Percentiles rank a stretch among this genome's conserved stretches.
These are phyloP conservation scores for Zygothrica quintamaculata DNA, from an alignment of 2,888 invertebrate genomes.

Conservation along the genomic window DNA sequence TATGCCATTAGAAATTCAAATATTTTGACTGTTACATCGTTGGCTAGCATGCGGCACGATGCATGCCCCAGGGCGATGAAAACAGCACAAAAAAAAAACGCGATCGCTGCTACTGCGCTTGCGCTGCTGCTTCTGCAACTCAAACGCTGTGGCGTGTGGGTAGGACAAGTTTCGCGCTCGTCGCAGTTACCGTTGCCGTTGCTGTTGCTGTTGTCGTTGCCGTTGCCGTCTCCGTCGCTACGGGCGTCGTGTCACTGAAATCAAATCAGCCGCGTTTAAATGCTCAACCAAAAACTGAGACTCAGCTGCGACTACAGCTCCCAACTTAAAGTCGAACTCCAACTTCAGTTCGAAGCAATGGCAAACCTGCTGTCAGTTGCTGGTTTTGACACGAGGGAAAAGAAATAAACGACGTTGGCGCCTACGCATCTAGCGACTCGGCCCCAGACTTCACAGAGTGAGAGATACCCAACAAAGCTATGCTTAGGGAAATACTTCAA, in stretches of 20 bases:
- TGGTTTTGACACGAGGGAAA: slow-evolving; percentile 73
- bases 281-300: slow-evolving; percentile 75
- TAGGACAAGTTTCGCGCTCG: slow-evolving; percentile 55
- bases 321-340: slow-evolving; percentile 31
- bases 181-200: slow-evolving; percentile 17
- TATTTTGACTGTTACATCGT: slow-evolving; percentile 74
- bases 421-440: slow-evolving; percentile 67
- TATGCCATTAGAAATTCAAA: slow-evolving; percentile 79
- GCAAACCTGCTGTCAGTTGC: slow-evolving; percentile 80
- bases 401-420: slow-evolving; percentile 71
- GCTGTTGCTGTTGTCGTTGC: slow-evolving; percentile 22
- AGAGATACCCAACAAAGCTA: slow-evolving; percentile 58
- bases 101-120: slow-evolving; percentile 71
- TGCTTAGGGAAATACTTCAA: slow-evolving; percentile 79
- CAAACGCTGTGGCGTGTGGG: slow-evolving; percentile 47
- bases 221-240: slow-evolving; percentile 51
- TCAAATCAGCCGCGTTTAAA: slow-evolving; percentile 78
- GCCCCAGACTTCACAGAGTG: slow-evolving; percentile 31
- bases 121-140: slow-evolving; percentile 25
- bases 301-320: slow-evolving; percentile 39
- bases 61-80: slow-evolving; percentile 67
- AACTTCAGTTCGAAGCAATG: slow-evolving; percentile 37
- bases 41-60: slow-evolving; percentile 61
- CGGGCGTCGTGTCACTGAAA: slow-evolving; percentile 78
- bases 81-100: slow-evolving; percentile 46